These are phyloP conservation scores for Dexiosoma caninum DNA, from an alignment of 2,888 invertebrate genomes.

Conservation along the genomic window DNA sequence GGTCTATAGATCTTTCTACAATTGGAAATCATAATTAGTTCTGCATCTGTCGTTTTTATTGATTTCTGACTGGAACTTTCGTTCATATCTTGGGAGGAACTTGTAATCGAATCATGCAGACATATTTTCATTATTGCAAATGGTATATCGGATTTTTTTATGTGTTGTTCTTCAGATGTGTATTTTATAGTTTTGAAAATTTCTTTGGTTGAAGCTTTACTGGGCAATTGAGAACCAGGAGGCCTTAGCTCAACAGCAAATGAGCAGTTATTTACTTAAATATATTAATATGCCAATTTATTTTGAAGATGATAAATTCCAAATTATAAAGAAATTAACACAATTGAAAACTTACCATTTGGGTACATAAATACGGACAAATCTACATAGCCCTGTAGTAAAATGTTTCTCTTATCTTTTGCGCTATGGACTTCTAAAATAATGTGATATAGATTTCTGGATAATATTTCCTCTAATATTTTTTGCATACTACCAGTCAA, in stretches of 20 bases:
- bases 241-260: conserved; percentile 59
- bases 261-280: conserved; percentile 53
- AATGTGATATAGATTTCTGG: conserved; percentile 66
- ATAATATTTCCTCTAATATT: conserved; percentile 66
- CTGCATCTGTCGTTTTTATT: background rate
- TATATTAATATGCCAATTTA: background rate
- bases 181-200: background rate
- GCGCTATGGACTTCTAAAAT: conserved; percentile 67
- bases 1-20: conserved; percentile 37
- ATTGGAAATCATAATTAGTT: background rate
- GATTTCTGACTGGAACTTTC: background rate
- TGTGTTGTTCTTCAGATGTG: background rate
- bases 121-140: conserved; percentile 60
- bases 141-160: conserved; percentile 19
- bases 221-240: background rate
- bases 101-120: conserved; percentile 54
- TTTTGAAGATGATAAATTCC: background rate
- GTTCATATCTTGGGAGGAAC: conserved; percentile 14
- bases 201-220: background rate
- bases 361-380: conserved; percentile 70
- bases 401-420: conserved; percentile 58
- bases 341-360: conserved; percentile 61
- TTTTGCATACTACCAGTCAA: conserved; percentile 65
- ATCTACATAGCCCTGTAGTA: conserved; percentile 68
- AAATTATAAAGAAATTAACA: background rate